Conservation (phyloP, 1,140 invertebrate genomes). For the Apolygus lucorum region DNA sequence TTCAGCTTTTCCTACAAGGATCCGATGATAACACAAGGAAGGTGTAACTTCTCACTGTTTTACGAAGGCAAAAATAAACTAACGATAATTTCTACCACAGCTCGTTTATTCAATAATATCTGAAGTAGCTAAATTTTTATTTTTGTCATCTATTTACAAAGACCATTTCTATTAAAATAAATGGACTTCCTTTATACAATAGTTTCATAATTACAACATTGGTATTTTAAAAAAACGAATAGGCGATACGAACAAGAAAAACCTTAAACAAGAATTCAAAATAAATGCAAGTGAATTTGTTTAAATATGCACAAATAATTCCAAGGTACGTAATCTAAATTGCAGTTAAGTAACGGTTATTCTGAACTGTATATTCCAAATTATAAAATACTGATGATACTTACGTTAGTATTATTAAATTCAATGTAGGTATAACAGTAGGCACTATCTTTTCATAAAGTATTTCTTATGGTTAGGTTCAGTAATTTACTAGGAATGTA, state of each 20-base stretch:
- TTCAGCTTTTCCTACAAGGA: too few species aligned
- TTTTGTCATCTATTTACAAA: conserved; percentile 15
- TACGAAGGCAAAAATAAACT: too few species aligned
- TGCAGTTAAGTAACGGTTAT: neutral
- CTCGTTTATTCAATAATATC: neutral
- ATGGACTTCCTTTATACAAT: conserved; percentile 18
- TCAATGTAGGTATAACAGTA: too few species aligned
- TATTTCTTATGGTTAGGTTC: too few species aligned
- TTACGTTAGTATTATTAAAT: neutral
- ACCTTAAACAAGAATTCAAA: neutral
- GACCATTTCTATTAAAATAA: conserved; percentile 19
- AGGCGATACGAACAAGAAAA: neutral
- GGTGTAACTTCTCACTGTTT: too few species aligned
- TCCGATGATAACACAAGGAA: too few species aligned
- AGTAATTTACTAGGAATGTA: too few species aligned
- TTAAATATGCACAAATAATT: neutral
- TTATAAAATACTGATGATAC: neutral
- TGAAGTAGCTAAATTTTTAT: neutral
- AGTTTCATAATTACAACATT: neutral
- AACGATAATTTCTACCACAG: too few species aligned
- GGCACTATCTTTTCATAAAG: too few species aligned
- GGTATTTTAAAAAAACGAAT: neutral
- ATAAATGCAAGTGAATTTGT: neutral
- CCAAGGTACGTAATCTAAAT: neutral
- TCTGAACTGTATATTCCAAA: neutral